Evolutionary conservation across 2,797 vertebrate genomes (phyloP).

Genomic region (Notolepis coatsorum): DNA sequence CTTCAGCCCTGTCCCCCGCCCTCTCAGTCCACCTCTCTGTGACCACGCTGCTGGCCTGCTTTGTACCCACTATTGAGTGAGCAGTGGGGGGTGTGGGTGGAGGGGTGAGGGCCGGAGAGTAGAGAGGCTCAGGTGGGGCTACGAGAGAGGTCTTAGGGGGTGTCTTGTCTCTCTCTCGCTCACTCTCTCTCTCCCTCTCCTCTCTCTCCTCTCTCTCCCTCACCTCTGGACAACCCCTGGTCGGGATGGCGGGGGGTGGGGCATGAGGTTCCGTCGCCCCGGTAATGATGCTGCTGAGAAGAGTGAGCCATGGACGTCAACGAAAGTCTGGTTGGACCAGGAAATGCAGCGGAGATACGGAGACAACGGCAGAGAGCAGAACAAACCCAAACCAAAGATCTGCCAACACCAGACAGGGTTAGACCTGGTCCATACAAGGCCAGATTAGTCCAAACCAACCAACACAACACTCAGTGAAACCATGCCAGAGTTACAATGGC

Average conservation of each 20-base stretch:
- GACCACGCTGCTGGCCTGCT: slow-evolving; percentile 22
- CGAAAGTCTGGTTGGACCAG: slow-evolving; percentile 52
- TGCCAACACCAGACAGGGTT: slow-evolving; percentile 25
- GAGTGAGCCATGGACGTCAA: slow-evolving; percentile 58
- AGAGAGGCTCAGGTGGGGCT: slow-evolving; percentile 28
- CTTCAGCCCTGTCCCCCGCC: slow-evolving; percentile 23
- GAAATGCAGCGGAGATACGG: slow-evolving; percentile 19
- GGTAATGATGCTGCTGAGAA: slow-evolving; percentile 68
- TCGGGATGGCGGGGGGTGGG: slow-evolving; percentile 44
- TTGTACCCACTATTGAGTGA: slow-evolving; percentile 25
- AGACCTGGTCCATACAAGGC: not conserved
- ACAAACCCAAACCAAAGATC: slow-evolving; percentile 15
- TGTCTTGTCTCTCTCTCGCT: slow-evolving; percentile 50
- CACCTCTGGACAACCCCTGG: slow-evolving; percentile 41
- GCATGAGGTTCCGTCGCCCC: slow-evolving; percentile 56
- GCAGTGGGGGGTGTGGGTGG: slow-evolving; percentile 41
- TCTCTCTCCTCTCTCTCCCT: slow-evolving; percentile 48
- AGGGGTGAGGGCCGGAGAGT: slow-evolving; percentile 29
- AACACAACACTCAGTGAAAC: slow-evolving; percentile 5
- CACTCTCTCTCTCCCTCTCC: slow-evolving; percentile 30
- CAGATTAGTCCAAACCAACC: slow-evolving; percentile 36
- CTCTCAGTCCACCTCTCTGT: not conserved
- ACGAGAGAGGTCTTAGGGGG: slow-evolving; percentile 33
- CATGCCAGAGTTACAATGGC: slow-evolving; percentile 9
- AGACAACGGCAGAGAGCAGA: slow-evolving; percentile 11